Evolutionary conservation across 2,113 vertebrate genomes (phyloP).

Genomic region (Oreotragus oreotragus): DNA sequence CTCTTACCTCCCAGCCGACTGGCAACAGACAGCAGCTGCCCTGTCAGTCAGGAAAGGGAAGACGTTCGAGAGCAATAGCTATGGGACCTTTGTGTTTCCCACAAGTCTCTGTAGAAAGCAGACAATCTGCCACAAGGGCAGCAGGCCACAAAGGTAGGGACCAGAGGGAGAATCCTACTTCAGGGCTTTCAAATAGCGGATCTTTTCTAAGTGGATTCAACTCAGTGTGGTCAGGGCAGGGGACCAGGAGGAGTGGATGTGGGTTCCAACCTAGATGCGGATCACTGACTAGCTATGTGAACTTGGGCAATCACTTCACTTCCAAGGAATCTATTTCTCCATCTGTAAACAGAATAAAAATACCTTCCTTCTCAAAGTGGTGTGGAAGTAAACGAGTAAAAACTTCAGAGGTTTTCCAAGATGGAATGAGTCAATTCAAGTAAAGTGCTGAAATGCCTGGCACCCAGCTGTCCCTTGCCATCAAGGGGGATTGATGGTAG

Average conservation of each 20-base stretch:
- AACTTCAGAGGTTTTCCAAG: not conserved
- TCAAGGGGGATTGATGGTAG: not conserved
- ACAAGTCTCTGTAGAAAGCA: not conserved
- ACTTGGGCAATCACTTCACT: not conserved
- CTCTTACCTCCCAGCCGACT: not conserved
- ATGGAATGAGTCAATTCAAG: not conserved
- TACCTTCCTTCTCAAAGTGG: not conserved
- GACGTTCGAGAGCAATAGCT: not conserved
- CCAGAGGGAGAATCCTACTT: not conserved
- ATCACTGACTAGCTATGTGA: not conserved
- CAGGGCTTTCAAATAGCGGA: not conserved
- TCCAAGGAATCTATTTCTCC: not conserved
- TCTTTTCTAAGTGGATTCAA: not conserved
- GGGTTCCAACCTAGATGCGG: not conserved
- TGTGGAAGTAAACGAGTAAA: not conserved
- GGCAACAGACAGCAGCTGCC: not conserved
- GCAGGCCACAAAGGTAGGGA: not conserved
- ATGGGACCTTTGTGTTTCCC: not conserved
- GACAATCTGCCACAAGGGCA: not conserved
- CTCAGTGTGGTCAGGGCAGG: not conserved
- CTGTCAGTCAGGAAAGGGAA: not conserved
- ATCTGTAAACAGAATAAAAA: not conserved
- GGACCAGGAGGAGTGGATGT: not conserved
- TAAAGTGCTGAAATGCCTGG: not conserved
- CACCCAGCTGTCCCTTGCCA: not conserved